Evolutionary conservation across 2,797 vertebrate species (phyloP).

Genomic region (Crocidura indochinensis): DNA sequence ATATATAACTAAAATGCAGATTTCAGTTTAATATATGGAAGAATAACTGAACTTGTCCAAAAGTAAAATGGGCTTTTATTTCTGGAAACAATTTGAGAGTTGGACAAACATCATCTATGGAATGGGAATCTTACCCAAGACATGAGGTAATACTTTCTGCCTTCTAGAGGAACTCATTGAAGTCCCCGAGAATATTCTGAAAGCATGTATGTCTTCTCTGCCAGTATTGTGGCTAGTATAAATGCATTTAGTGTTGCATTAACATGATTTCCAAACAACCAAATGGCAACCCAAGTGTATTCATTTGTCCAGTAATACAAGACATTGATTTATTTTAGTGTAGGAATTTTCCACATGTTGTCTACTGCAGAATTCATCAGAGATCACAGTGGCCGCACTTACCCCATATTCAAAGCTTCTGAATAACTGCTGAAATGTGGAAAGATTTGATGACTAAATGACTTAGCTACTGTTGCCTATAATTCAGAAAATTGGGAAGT

Average conservation of each 20-base stretch:
- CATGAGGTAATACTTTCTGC: background rate
- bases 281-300: background rate
- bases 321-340: slow-evolving; percentile 6
- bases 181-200: background rate
- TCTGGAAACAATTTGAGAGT: slow-evolving; percentile 22
- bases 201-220: background rate
- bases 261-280: slow-evolving; percentile 50
- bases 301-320: background rate
- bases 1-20: slow-evolving; percentile 4
- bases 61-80: slow-evolving; percentile 38
- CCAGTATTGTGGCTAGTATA: background rate
- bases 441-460: slow-evolving; percentile 8
- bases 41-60: slow-evolving; percentile 32
- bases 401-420: background rate
- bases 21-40: slow-evolving; percentile 27
- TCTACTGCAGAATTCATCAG: background rate
- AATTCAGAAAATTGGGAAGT: too few relatives aligned
- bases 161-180: background rate
- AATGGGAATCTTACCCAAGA: background rate
- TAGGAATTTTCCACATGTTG: background rate
- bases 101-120: background rate
- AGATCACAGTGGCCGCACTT: background rate
- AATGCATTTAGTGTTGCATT: background rate
- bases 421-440: background rate
- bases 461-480: too few relatives aligned